These are phyloP conservation scores for Heliconius hermathena DNA, from an alignment of 1,140 invertebrate species.

Conservation along the genomic window DNA sequence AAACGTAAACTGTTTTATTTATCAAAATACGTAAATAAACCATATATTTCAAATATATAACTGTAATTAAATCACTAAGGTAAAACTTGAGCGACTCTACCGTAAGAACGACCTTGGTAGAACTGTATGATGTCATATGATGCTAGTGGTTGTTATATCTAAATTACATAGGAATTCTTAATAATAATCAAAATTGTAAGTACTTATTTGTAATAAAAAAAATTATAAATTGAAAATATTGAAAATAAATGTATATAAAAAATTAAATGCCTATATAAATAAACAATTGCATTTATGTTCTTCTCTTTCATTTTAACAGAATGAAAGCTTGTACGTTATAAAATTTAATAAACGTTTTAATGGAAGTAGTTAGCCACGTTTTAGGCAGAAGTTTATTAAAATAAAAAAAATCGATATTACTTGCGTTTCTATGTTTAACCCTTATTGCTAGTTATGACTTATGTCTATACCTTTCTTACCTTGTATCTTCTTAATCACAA, in stretches of 20 bases:
- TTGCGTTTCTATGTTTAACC: not conserved
- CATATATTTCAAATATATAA: constrained; percentile 13
- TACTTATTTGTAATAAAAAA: too few species aligned
- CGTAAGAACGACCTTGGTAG: constrained; percentile 38
- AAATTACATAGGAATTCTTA: not conserved
- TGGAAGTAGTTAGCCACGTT: not conserved
- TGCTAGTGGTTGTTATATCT: constrained; percentile 15
- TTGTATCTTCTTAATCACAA: constrained; percentile 44
- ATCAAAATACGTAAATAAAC: not conserved
- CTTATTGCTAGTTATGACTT: not conserved
- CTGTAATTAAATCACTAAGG: constrained; percentile 1
- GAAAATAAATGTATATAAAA: too few species aligned
- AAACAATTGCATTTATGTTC: too few species aligned
- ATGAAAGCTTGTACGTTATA: too few species aligned
- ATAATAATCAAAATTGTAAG: too few species aligned
- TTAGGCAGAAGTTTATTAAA: not conserved
- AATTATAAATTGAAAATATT: too few species aligned
- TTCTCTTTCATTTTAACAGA: too few species aligned
- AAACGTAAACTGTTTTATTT: not conserved
- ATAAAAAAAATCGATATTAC: constrained; percentile 9
- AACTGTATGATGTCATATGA: constrained; percentile 37
- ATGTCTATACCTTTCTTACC: constrained; percentile 40
- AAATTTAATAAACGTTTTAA: not conserved
- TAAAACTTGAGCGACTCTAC: constrained; percentile 29
- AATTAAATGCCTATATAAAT: too few species aligned